A percentile compares a stretch with the other conserved stretches of the same genome.
Conservation (phyloP, 2,888 invertebrate species). For the Nomada ruficornis region DNA sequence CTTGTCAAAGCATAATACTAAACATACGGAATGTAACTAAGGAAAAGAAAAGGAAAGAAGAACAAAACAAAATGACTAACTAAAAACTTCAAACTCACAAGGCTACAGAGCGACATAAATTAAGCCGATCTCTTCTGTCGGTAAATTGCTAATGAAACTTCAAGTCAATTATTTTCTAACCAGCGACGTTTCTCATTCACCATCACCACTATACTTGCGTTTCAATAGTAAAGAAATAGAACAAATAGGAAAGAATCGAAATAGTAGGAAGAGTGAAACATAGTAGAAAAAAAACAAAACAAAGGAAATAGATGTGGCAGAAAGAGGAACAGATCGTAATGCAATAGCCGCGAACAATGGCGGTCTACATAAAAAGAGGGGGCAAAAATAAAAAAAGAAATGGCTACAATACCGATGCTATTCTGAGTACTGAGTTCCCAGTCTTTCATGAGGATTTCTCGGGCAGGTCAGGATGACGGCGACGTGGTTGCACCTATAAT, state of each 20-base stretch:
- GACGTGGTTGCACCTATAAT: constrained; percentile 84
- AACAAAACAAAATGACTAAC: neutral
- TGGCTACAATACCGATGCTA: constrained; percentile 84
- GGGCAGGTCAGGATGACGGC: constrained; percentile 84
- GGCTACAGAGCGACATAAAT: neutral
- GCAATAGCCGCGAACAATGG: constrained; percentile 19
- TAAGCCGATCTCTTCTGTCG: neutral
- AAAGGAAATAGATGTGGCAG: constrained; percentile 15
- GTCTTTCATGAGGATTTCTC: constrained; percentile 85
- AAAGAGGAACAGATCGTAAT: constrained; percentile 52
- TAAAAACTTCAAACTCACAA: neutral
- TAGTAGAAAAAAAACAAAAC: neutral
- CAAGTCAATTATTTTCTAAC: constrained; percentile 17
- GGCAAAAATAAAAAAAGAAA: constrained; percentile 78
- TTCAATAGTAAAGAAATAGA: neutral
- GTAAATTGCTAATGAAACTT: constrained; percentile 15
- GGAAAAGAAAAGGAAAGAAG: neutral
- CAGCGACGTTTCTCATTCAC: constrained; percentile 27
- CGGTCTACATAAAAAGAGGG: constrained; percentile 28
- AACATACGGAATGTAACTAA: neutral
- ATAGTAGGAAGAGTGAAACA: neutral
- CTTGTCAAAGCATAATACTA: neutral
- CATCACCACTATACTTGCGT: constrained; percentile 14
- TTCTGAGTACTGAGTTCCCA: constrained; percentile 85
- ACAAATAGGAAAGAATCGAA: neutral